Conservation (phyloP, 2,888 invertebrate species). For the Rotaria socialis region DNA sequence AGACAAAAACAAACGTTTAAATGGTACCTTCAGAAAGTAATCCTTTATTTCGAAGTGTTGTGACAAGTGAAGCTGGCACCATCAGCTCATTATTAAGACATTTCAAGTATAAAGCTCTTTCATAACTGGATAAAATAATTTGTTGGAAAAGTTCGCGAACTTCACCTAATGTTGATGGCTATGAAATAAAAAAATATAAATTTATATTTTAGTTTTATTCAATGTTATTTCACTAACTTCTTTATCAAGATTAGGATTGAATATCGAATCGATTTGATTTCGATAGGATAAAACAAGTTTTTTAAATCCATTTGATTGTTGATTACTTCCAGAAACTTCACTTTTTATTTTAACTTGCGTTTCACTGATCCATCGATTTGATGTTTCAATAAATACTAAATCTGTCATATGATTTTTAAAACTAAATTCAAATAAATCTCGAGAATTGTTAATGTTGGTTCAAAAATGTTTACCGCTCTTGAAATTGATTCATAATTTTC, state of each 20-base stretch:
- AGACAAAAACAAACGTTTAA: too few species aligned
- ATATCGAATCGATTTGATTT: conserved; percentile 54
- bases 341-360: conserved; percentile 59
- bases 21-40: neutral
- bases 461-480: conserved; percentile 53
- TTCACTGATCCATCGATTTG: conserved; percentile 58
- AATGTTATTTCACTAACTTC: conserved; percentile 50
- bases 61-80: neutral
- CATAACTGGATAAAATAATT: conserved; percentile 25
- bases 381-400: conserved; percentile 59
- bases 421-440: conserved; percentile 48
- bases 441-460: too few species aligned
- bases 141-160: conserved; percentile 37
- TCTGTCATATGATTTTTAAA: conserved; percentile 59
- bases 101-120: conserved; percentile 42
- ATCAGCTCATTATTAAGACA: conserved; percentile 42
- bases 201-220: neutral
- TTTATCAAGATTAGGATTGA: conserved; percentile 56
- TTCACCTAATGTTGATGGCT: conserved; percentile 7
- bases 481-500: conserved; percentile 56
- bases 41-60: neutral
- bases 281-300: conserved; percentile 52
- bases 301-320: conserved; percentile 53
- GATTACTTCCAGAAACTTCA: conserved; percentile 58
- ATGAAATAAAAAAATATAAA: too few species aligned